phyloP scores from a whole-genome alignment of 2,113 vertebrate genomes.

The Tyto alba region DNA sequence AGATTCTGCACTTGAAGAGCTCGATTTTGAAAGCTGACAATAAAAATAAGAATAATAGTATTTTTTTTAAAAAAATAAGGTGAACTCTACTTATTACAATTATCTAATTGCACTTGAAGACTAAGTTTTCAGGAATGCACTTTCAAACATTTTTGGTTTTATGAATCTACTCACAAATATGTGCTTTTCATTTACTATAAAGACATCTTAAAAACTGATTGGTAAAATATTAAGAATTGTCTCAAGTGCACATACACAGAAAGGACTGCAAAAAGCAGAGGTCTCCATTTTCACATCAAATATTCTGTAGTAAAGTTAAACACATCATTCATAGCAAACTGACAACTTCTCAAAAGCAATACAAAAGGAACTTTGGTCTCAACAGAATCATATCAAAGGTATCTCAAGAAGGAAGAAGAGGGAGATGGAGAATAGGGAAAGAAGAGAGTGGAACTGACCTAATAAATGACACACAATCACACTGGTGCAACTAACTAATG shows the following conservation, averaged over 20 bases:
- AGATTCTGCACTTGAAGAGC: conserved; percentile 56
- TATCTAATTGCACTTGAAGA: background rate
- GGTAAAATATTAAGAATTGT: background rate
- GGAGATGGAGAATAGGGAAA: background rate
- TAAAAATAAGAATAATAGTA: background rate
- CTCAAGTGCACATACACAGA: background rate
- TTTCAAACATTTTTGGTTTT: background rate
- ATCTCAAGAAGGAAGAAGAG: background rate
- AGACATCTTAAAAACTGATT: background rate
- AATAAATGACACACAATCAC: background rate
- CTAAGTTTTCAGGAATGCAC: background rate
- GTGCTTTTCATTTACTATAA: background rate
- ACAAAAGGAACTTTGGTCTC: background rate
- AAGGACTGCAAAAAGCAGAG: background rate
- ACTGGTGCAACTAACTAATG: background rate
- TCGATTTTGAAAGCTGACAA: conserved; percentile 65
- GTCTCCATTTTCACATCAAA: background rate
- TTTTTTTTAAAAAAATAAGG: background rate
- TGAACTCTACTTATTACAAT: background rate
- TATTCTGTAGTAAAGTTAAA: background rate
- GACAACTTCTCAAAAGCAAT: background rate
- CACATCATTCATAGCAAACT: background rate
- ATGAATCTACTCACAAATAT: background rate
- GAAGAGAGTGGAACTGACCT: background rate
- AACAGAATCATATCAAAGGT: background rate